Conservation (phyloP, 1,140 invertebrate genomes). For the Drosophila paulistorum region DNA sequence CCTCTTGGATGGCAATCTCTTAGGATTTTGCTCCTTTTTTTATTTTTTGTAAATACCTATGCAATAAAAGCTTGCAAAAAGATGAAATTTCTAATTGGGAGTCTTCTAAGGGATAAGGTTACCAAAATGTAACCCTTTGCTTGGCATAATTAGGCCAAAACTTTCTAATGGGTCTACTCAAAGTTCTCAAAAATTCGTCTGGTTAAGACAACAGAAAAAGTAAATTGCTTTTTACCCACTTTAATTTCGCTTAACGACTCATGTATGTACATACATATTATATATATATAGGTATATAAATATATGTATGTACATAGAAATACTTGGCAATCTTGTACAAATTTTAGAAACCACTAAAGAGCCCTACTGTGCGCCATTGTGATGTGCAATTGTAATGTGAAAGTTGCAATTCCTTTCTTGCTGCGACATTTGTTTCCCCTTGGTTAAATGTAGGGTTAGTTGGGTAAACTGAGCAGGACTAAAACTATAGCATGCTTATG, state of each 20-base stretch:
- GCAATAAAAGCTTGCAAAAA: conserved; percentile 63
- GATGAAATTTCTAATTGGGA: conserved; percentile 59
- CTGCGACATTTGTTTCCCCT: background rate
- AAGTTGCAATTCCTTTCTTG: background rate
- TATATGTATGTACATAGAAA: background rate
- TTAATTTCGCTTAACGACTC: background rate
- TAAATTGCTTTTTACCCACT: background rate
- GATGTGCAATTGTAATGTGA: conserved; percentile 1
- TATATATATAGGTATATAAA: too few species aligned
- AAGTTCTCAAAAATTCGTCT: background rate
- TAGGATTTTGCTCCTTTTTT: background rate
- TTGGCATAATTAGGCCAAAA: conserved; percentile 46
- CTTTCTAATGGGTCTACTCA: conserved; percentile 39
- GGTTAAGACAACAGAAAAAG: background rate
- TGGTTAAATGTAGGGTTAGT: background rate
- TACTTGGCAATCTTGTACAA: conserved; percentile 4
- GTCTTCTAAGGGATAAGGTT: conserved; percentile 1
- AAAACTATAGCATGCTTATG: background rate
- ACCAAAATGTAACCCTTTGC: conserved; percentile 19
- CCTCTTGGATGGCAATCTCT: conserved; percentile 39
- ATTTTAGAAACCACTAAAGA: conserved; percentile 5
- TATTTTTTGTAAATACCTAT: conserved; percentile 71
- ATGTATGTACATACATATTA: too few species aligned
- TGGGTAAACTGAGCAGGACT: background rate
- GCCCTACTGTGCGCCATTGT: background rate